phyloP scores from a whole-genome alignment of 2,888 invertebrate genomes.

The Drosophila fulvimacula region DNA sequence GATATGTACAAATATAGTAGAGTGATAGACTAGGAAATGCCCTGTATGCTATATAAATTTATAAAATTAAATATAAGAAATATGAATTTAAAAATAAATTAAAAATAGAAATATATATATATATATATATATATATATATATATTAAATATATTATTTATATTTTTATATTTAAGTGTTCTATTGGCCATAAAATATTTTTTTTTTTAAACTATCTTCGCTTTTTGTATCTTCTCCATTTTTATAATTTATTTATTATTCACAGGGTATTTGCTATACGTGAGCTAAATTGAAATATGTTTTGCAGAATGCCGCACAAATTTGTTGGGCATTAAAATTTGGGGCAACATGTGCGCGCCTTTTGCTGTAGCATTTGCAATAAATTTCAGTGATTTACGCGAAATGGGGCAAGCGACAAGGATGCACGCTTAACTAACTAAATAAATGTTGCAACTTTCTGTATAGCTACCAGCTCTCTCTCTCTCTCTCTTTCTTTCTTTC shows the following conservation, averaged over 20 bases:
- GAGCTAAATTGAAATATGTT: conserved; percentile 70
- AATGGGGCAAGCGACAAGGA: conserved; percentile 21
- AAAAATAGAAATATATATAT: not conserved
- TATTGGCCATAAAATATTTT: too few relatives aligned
- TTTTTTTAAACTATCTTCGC: too few relatives aligned
- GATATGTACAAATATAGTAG: not conserved
- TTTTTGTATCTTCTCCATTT: not conserved
- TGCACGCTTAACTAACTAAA: conserved; percentile 68
- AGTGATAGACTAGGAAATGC: not conserved
- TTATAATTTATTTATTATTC: too few relatives aligned
- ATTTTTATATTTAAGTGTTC: too few relatives aligned
- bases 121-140: not conserved
- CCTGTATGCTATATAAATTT: not conserved
- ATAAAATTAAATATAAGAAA: too few relatives aligned
- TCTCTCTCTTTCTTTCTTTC: not conserved
- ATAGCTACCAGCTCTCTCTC: not conserved
- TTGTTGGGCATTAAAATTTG: conserved; percentile 68
- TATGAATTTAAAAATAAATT: not conserved
- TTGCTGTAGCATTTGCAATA: conserved; percentile 67
- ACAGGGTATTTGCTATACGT: conserved; percentile 35
- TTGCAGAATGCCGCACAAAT: conserved; percentile 58
- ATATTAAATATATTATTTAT: too few relatives aligned
- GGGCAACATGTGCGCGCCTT: conserved; percentile 75
- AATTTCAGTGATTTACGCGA: conserved; percentile 73
- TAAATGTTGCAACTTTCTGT: conserved; percentile 59